Percentiles rank a stretch among this genome's conserved stretches.
These are phyloP conservation scores for Carollia perspicillata DNA, from an alignment of 2,113 vertebrate species.

Conservation along the genomic window DNA sequence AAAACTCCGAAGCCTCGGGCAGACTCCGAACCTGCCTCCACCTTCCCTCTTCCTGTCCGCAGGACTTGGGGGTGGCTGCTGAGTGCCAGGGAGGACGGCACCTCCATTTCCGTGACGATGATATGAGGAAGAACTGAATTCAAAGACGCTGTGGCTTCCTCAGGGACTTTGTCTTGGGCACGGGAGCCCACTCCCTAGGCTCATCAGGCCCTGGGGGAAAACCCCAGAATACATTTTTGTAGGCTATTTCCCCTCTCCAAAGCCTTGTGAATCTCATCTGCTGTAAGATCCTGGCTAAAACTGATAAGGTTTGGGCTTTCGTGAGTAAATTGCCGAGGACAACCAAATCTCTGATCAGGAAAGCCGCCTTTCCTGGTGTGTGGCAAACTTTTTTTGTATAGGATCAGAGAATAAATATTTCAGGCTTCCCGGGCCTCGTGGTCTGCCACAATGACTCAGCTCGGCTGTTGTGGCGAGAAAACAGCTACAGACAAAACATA, in stretches of 20 bases:
- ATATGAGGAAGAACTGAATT: not conserved
- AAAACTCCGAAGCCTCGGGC: not conserved
- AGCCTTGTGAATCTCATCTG: not conserved
- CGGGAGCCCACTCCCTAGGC: not conserved
- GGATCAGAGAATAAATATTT: not conserved
- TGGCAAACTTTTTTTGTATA: not conserved
- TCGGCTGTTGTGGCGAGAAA: not conserved
- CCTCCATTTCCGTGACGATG: not conserved
- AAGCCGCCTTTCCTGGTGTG: not conserved
- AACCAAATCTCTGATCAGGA: not conserved
- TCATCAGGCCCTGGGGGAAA: not conserved
- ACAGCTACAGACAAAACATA: not conserved
- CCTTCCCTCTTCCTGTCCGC: not conserved
- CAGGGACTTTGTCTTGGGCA: not conserved
- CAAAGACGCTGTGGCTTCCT: not conserved
- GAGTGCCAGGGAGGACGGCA: not conserved
- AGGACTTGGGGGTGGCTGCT: accelerated
- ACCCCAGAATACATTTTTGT: not conserved
- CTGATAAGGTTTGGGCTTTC: not conserved
- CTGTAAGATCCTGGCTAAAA: not conserved
- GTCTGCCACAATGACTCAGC: not conserved
- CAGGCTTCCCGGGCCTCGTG: not conserved
- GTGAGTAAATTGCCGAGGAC: not conserved
- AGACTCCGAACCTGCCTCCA: not conserved
- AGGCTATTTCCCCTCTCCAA: not conserved